These are phyloP conservation scores for Drosophila sturtevanti DNA, from an alignment of 1,140 invertebrate species.

Conservation along the genomic window DNA sequence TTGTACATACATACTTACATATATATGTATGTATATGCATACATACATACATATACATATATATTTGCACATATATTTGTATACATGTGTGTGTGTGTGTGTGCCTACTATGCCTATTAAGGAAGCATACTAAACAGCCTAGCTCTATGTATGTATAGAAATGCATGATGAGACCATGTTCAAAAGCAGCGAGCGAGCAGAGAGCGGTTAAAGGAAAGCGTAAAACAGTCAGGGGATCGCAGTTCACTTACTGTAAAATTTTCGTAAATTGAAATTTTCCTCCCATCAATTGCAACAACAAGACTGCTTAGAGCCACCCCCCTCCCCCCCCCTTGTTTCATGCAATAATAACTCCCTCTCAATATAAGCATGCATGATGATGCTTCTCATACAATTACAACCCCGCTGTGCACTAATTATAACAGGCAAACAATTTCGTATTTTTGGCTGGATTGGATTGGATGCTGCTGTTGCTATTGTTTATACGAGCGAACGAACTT, in stretches of 20 bases:
- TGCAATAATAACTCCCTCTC: too few species aligned
- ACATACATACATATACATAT: neutral
- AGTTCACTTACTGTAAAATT: conserved; percentile 15
- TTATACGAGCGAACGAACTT: conserved; percentile 44
- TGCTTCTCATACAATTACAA: conserved; percentile 7
- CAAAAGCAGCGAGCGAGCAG: neutral
- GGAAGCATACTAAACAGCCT: neutral
- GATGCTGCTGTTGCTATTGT: conserved; percentile 44
- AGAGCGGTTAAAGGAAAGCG: neutral
- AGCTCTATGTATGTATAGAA: neutral
- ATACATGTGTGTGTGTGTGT: neutral
- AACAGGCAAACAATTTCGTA: conserved; percentile 58
- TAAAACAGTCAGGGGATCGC: too few species aligned
- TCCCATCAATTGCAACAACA: conserved; percentile 15
- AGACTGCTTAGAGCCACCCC: conserved; percentile 9
- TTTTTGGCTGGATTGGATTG: conserved; percentile 12
- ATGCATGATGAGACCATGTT: neutral
- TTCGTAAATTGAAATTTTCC: conserved; percentile 33
- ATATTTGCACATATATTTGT: neutral
- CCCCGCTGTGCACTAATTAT: conserved; percentile 64
- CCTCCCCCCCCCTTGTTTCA: too few species aligned
- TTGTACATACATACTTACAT: neutral
- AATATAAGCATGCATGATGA: neutral
- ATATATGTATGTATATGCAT: neutral
- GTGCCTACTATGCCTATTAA: conserved; percentile 13